Base-by-base conservation (phyloP, 2,113 vertebrate species). In the Coryphaenoides rupestris region DNA sequence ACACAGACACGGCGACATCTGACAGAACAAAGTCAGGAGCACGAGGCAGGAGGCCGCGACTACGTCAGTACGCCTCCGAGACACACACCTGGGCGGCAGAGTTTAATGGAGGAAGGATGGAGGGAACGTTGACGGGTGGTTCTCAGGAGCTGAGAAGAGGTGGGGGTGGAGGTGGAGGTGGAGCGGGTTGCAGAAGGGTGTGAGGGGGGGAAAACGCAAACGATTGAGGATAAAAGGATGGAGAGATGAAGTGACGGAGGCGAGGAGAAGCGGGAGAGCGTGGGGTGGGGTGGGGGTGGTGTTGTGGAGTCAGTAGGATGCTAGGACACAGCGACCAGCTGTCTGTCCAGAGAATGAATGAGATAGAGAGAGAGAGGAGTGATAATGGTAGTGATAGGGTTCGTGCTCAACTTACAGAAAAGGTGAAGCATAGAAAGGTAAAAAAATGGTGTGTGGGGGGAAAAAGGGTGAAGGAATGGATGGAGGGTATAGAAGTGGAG, bases 381-480 rank as follows among this genome's bases (percentile, higher is more conserved):
- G 26, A 24, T 23, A 17, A 23, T 17, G 55, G 13, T 13, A 12
- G 33, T 40, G 33, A 50, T n/a, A n/a, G 2, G 47, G 47, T 16
- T 50, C 3, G n/a, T 9, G 47, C 9, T 50, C 63, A 58, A 19
- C 16, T 33, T 5, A 21, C 22, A 56, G 5, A 24, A 21, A 55
- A 55, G 19, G 21, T 9, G 56, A n/a, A 10, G 33, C 33, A 40
- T 12, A 40, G 33, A 40, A 40, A 40, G 33, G 33, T 40, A 7
- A 7, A 40, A 40, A 40, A 61, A 65, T 66, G 62, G 78, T 69
- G 73, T 21, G 75, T 69, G 66, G 52, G 69, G 14, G 47, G 59
- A 75, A 59, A 71, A 76, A 19, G 78, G 69, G 73, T n/a, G 52
- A 52, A 61, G 62, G 78, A 57, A 77, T 55, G 69, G 71, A 79